Evolutionary conservation across 1,140 invertebrate genomes (phyloP), one percentile per base, ranked within the genome.

Genomic region (Penaeus vannamei): DNA sequence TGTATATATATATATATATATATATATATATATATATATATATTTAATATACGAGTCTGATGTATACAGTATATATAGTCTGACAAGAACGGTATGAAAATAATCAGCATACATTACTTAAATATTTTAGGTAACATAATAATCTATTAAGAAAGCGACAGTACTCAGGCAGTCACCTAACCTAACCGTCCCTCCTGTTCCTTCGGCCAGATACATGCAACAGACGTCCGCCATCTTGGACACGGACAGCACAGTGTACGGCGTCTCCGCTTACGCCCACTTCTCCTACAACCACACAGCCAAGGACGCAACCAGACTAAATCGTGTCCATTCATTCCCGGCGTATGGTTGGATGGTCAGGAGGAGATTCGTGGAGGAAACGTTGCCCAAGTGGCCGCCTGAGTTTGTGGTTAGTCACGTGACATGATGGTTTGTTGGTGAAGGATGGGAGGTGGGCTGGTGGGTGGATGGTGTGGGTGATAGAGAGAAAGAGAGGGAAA

Each of bases 231-330:
- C 93, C 80, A 90, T 95, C 20, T 91, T 95, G 36, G 94, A 95
- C 87, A 93, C 95, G 90, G 94, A 95, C 91, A 91, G 92, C 2
- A 93, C 92, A 60, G 85, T 95, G 29, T 95, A 95, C 91, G 95
- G 95, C 92, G 93, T 95, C 36, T 95, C 95, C 32, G 95, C 95
- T 2, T 95, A 95, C 95, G 95, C 95, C 93, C 95, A 95, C 92
- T 95, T 95, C 92, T 94, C 95, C 79, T 95, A 95, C 92, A 94
- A 95, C 87, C 95, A 95, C 91, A 95, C 95, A 2, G 94, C 94
- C 92, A 93, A 93, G 85, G 94, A 95, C 91, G 93, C 94, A 7
- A 92, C 92, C 61, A 91, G 95, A 53, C 91, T 95, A 36, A 95
- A 95, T 91, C 92, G 95, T 53, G 94, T 95, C 8, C 95, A 95